Conservation (phyloP, 2,113 vertebrate species). For the Bubo blakistoni region DNA sequence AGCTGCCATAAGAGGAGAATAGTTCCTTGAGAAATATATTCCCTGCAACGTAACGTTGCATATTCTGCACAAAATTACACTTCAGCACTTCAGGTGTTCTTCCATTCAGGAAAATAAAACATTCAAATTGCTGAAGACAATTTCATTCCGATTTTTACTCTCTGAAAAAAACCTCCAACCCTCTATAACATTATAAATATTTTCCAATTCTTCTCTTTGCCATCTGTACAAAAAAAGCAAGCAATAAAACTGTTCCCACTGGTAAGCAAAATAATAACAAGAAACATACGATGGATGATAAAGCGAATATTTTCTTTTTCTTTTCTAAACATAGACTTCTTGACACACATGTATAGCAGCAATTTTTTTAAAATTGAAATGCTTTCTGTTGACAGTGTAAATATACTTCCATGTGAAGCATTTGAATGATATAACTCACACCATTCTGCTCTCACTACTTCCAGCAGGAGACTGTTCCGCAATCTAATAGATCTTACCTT, state of each 20-base stretch:
- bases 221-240: not conserved
- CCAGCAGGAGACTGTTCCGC: not conserved
- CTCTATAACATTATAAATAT: not conserved
- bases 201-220: not conserved
- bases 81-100: not conserved
- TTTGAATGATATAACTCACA: not conserved
- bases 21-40: not conserved
- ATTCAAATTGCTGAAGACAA: slow-evolving; percentile 3
- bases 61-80: not conserved
- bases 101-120: not conserved
- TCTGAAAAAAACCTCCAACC: not conserved
- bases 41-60: not conserved
- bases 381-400: not conserved
- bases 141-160: slow-evolving; percentile 20
- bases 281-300: not conserved
- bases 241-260: not conserved
- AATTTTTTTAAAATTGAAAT: not conserved
- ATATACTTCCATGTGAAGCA: not conserved
- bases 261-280: slow-evolving; percentile 4
- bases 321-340: not conserved
- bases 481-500: not conserved
- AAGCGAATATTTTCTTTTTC: not conserved
- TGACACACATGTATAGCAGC: not conserved
- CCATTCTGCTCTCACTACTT: not conserved
- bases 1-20: not conserved